These are phyloP conservation scores for Sicus ferrugineus DNA, from an alignment of 2,888 invertebrate genomes.

Conservation along the genomic window DNA sequence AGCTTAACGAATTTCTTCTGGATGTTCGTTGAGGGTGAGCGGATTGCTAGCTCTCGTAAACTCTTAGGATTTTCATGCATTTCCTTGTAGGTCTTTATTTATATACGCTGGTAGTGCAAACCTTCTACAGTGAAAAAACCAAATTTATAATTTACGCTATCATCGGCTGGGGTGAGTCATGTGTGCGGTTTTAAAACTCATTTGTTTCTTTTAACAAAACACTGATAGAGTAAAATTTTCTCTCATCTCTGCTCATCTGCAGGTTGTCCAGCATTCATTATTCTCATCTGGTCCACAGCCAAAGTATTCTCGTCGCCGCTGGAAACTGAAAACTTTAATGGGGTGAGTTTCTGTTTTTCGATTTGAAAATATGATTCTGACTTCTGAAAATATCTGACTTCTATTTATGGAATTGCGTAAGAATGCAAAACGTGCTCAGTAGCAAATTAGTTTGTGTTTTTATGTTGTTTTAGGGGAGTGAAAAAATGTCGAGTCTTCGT, in stretches of 20 bases:
- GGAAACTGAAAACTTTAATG: constrained; percentile 59
- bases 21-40: constrained; percentile 91
- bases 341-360: constrained; percentile 59
- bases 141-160: constrained; percentile 80
- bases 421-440: no score
- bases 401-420: no score
- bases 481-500: no score
- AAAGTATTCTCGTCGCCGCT: constrained; percentile 57
- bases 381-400: no score
- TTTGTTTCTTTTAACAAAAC: background rate
- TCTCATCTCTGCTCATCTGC: background rate
- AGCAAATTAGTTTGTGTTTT: no score
- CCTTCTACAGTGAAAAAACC: constrained; percentile 85
- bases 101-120: constrained; percentile 86
- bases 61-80: background rate
- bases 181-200: background rate
- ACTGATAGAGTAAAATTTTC: background rate
- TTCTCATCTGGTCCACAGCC: constrained; percentile 59
- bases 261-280: constrained; percentile 60
- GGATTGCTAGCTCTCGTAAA: background rate
- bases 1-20: constrained; percentile 95
- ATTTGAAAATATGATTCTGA: background rate
- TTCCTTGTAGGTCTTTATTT: constrained; percentile 77
- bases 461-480: no score
- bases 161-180: constrained; percentile 86